Evolutionary conservation across 2,888 invertebrate species (phyloP).

Genomic region (Chrysolina americana): DNA sequence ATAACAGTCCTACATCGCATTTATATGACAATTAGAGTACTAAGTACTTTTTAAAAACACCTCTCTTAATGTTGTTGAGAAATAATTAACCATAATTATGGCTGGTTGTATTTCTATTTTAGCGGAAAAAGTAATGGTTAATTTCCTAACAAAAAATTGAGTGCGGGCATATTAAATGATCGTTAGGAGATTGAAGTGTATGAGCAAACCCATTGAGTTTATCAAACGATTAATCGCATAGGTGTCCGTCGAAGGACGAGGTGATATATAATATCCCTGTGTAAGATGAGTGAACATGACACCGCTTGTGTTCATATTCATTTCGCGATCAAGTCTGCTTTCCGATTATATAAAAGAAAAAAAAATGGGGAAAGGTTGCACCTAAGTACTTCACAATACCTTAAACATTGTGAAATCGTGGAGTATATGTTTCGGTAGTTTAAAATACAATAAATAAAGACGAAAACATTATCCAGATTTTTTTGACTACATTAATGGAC

Average conservation of each 20-base stretch:
- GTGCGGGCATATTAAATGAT: conserved; percentile 54
- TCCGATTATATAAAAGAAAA: background rate
- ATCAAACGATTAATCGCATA: conserved; percentile 16
- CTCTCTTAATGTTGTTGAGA: conserved; percentile 51
- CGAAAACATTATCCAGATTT: too few relatives aligned
- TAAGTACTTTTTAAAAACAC: conserved; percentile 59
- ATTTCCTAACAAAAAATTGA: conserved; percentile 45
- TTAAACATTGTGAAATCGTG: too few relatives aligned
- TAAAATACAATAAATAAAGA: too few relatives aligned
- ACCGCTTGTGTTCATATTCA: background rate
- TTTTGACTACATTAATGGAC: too few relatives aligned
- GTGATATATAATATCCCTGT: conserved; percentile 2
- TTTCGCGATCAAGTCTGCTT: background rate
- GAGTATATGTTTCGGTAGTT: too few relatives aligned
- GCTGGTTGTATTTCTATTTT: conserved; percentile 44
- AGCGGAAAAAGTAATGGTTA: conserved; percentile 53
- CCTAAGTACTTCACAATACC: too few relatives aligned
- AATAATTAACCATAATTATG: conserved; percentile 55
- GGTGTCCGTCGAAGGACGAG: background rate
- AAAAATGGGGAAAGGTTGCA: background rate
- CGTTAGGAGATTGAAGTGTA: conserved; percentile 48
- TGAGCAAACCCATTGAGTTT: conserved; percentile 37
- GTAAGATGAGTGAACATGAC: background rate
- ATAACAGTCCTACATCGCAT: conserved; percentile 41
- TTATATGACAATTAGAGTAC: conserved; percentile 53